Conservation (phyloP, 2,797 vertebrate genomes). For the Thaleichthys pacificus region DNA sequence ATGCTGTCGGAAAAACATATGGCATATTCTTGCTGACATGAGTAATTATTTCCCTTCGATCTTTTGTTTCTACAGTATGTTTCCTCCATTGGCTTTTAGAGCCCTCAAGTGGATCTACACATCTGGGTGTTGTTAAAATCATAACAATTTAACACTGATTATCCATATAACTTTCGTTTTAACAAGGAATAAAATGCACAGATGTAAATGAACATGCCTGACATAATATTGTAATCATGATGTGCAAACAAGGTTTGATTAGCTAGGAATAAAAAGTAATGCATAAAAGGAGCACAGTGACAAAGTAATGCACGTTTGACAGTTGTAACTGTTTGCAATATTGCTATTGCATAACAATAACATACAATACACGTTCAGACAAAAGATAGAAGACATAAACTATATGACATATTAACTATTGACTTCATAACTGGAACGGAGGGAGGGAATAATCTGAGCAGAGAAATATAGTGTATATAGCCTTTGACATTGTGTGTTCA, state of each 20-base stretch:
- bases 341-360: too few species aligned
- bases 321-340: too few species aligned
- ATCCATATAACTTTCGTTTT: conserved; percentile 9
- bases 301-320: too few species aligned
- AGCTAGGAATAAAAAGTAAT: background rate
- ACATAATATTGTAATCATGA: background rate
- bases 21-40: conserved; percentile 41
- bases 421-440: too few species aligned
- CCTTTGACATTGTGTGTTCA: background rate
- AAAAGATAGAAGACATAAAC: too few species aligned
- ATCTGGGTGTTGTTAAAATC: conserved; percentile 18
- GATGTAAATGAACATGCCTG: background rate
- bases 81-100: conserved; percentile 21
- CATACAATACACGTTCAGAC: too few species aligned
- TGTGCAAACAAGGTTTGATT: background rate
- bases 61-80: background rate
- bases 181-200: conserved; percentile 7
- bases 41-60: conserved; percentile 9
- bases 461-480: too few species aligned
- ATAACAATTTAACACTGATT: conserved; percentile 25
- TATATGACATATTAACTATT: too few species aligned
- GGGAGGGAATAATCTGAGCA: too few species aligned
- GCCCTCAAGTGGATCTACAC: conserved; percentile 15
- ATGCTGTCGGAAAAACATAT: conserved; percentile 56
- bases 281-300: background rate